A percentile compares a stretch with the other conserved stretches of the same genome.
Conservation (phyloP, 2,113 vertebrate species). For the Pollachius pollachius region DNA sequence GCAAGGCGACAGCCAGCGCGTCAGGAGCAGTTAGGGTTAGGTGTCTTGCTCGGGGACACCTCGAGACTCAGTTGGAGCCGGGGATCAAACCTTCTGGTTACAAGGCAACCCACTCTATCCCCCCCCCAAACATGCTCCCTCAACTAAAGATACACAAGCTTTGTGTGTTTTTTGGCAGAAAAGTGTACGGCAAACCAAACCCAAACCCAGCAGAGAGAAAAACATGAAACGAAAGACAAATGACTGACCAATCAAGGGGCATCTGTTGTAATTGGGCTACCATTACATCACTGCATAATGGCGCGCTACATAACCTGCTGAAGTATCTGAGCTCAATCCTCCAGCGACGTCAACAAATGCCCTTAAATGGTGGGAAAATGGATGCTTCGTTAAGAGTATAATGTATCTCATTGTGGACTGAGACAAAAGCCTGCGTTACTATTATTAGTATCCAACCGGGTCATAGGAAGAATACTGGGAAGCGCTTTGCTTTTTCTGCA, state of each 20-base stretch:
- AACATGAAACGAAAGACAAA: not conserved
- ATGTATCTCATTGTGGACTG: too few relatives aligned
- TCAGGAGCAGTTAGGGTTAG: too few relatives aligned
- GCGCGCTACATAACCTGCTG: conserved; percentile 43
- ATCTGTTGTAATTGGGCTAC: conserved; percentile 66
- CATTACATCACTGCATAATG: conserved; percentile 67
- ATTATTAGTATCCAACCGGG: not conserved
- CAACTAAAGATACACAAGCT: conserved; percentile 58
- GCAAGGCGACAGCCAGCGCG: too few relatives aligned
- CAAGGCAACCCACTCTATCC: too few relatives aligned
- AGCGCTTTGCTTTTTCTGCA: not conserved
- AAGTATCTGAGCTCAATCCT: conserved; percentile 52
- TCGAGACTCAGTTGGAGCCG: too few relatives aligned
- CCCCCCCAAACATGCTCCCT: too few relatives aligned
- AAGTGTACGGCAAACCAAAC: conserved; percentile 54
- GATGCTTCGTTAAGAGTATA: not conserved
- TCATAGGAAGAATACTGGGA: not conserved
- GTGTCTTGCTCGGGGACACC: too few relatives aligned
- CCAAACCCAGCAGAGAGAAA: conserved; percentile 39
- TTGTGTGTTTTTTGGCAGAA: conserved; percentile 43
- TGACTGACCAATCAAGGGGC: conserved; percentile 48
- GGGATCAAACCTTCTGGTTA: too few relatives aligned
- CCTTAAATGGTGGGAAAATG: conserved; percentile 2
- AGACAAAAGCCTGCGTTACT: not conserved
- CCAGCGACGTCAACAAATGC: conserved; percentile 33